Conservation (phyloP, 2,888 invertebrate genomes). For the Apoderus coryli region DNA sequence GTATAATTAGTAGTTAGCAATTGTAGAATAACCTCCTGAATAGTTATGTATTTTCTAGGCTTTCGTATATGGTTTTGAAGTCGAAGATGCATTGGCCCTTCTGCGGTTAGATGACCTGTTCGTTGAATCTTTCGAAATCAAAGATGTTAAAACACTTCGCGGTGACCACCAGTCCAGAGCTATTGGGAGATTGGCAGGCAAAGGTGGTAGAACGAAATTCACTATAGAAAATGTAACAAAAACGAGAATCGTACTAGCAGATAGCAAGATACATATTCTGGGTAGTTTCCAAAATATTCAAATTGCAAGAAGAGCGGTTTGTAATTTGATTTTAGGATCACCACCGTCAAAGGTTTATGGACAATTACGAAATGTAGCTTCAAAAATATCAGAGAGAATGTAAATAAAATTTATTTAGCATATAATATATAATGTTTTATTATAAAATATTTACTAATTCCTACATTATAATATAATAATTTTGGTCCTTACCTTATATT, state of each 20-base stretch:
- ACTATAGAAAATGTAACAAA: constrained; percentile 99
- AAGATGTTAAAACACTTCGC: constrained; percentile 88
- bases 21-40: not conserved
- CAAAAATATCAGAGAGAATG: constrained; percentile 70
- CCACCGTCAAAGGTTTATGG: constrained; percentile 98
- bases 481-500: no score
- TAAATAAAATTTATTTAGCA: constrained; percentile 27
- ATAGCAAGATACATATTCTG: constrained; percentile 90
- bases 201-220: constrained; percentile 92
- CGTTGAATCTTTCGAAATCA: constrained; percentile 91
- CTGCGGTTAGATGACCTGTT: constrained; percentile 92
- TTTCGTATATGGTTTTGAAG: constrained; percentile 90
- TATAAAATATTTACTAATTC: constrained; percentile 2
- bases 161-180: constrained; percentile 94
- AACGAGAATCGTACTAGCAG: constrained; percentile 93
- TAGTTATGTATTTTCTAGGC: constrained; percentile 38
- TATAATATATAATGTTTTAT: constrained; percentile 23
- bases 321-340: constrained; percentile 91
- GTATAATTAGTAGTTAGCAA: constrained; percentile 21
- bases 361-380: constrained; percentile 74
- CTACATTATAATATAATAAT: not conserved
- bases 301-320: constrained; percentile 84
- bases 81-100: constrained; percentile 90
- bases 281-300: constrained; percentile 97
- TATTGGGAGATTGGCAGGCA: constrained; percentile 94